Evolutionary conservation across 2,888 invertebrate species (phyloP).

Genomic region (Cryptus armator): DNA sequence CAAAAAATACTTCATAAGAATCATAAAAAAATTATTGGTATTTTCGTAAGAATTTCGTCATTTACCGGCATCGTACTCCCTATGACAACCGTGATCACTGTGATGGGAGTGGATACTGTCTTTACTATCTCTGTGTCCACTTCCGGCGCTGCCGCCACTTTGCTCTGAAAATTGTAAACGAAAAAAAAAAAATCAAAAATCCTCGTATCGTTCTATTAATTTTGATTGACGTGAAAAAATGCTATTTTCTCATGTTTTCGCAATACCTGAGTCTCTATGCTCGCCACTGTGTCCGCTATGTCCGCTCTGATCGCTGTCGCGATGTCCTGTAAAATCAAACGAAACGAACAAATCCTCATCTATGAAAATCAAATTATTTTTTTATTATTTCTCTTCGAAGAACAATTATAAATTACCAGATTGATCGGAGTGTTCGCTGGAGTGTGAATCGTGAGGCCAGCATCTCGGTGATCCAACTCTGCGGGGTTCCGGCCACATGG

Average conservation of each 20-base stretch:
- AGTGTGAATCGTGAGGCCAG: conserved; percentile 82
- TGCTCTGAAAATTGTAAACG: conserved; percentile 75
- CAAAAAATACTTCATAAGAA: neutral
- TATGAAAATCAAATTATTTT: neutral
- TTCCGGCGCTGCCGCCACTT: conserved; percentile 81
- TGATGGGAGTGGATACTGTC: conserved; percentile 82
- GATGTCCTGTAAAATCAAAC: conserved; percentile 73
- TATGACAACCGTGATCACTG: conserved; percentile 79
- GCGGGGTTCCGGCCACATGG: conserved; percentile 81
- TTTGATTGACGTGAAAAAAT: neutral
- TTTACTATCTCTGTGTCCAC: conserved; percentile 82
- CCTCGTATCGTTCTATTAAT: neutral
- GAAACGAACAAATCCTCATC: conserved; percentile 10
- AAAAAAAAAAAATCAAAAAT: conserved; percentile 27
- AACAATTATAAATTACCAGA: conserved; percentile 73
- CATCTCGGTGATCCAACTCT: conserved; percentile 77
- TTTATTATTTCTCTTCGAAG: conserved; percentile 6
- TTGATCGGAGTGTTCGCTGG: conserved; percentile 83
- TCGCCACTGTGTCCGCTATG: conserved; percentile 80
- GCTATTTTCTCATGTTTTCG: conserved; percentile 37
- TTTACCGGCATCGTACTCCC: conserved; percentile 81
- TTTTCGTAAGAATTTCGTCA: conserved; percentile 15
- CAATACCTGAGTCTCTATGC: conserved; percentile 81
- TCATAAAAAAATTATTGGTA: neutral
- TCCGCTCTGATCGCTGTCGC: conserved; percentile 83